phyloP scores from a whole-genome alignment of 2,888 invertebrate genomes.

The Acronicta leporina region DNA sequence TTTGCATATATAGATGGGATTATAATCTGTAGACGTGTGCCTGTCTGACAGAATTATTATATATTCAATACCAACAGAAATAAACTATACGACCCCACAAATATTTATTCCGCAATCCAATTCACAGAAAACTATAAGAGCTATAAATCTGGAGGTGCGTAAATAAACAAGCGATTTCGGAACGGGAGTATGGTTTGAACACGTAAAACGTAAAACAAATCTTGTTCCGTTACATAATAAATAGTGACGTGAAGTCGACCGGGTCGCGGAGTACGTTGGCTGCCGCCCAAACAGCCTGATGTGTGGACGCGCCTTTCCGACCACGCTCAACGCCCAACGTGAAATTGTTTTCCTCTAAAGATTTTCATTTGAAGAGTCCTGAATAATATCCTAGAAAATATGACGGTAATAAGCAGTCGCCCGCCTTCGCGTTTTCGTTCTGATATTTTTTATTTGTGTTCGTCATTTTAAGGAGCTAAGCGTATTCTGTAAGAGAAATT shows the following conservation, averaged over 20 bases:
- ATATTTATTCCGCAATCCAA: constrained; percentile 43
- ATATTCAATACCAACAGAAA: constrained; percentile 17
- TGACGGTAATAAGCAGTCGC: constrained; percentile 24
- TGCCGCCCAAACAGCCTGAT: constrained; percentile 55
- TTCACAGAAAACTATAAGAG: constrained; percentile 46
- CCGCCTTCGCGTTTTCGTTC: not conserved
- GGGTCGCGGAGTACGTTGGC: constrained; percentile 53
- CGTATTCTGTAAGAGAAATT: not conserved
- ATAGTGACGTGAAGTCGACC: constrained; percentile 50
- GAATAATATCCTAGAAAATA: constrained; percentile 40
- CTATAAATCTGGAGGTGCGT: constrained; percentile 53
- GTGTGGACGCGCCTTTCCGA: constrained; percentile 49
- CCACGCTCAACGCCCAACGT: constrained; percentile 38
- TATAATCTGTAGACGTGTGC: constrained; percentile 33
- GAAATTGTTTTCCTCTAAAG: constrained; percentile 49
- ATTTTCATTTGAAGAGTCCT: constrained; percentile 41
- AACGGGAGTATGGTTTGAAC: constrained; percentile 48
- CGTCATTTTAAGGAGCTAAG: not conserved
- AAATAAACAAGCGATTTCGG: constrained; percentile 56
- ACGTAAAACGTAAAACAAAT: constrained; percentile 57
- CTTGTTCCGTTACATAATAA: constrained; percentile 58
- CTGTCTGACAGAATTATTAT: constrained; percentile 22
- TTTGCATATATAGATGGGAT: not conserved
- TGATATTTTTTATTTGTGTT: not conserved
- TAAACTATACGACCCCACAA: constrained; percentile 35